Evolutionary conservation across 2,113 vertebrate species (phyloP), one percentile per base, ranked within the genome.

Genomic region (Empidonax alnorum): DNA sequence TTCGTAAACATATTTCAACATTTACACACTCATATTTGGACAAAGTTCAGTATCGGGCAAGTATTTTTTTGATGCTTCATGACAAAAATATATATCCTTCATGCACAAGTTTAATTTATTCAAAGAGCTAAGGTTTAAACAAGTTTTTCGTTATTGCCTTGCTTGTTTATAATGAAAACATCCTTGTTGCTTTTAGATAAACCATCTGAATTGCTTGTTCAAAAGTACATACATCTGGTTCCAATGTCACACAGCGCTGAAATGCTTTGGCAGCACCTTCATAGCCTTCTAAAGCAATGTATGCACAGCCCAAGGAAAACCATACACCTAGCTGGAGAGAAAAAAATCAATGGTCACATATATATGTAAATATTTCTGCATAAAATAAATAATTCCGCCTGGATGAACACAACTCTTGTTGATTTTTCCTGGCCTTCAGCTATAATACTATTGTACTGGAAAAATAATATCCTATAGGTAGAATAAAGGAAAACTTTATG

Each of bases 281-380:
- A 0, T 99, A 99, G 84, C 98, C 97, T 97, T 99, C 98, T 95
- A 99, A 94, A 49, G 99, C 97, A 76, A 99, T 97, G 95, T 99
- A 99, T 37, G 99, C 98, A 47, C 99, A 99, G 69, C 99, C 99
- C 24, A 99, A 98, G 55, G 99, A 99, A 97, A 99, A 99, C 99
- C 99, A 99, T 68, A 99, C 99, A 33, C 99, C 99, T 2, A 99
- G 98, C 99, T 99, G 96, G 66, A 97, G 89, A 94, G 68, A 90
- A 49, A 84, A 84, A 77, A 56, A 62, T 3, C 11, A 4, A 81
- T 49, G 4, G 74, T 88, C 87, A 93, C 27, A 20, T 83, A 73
- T 7, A 66, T 3, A 53, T 23, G 44, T 6, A 15, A 9, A 6
- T 37, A 73, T 55, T 89, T 59, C 33, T 56, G 24, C 42, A 90